These are phyloP conservation scores for Tor tambroides DNA, from an alignment of 2,113 vertebrate genomes.

Conservation along the genomic window DNA sequence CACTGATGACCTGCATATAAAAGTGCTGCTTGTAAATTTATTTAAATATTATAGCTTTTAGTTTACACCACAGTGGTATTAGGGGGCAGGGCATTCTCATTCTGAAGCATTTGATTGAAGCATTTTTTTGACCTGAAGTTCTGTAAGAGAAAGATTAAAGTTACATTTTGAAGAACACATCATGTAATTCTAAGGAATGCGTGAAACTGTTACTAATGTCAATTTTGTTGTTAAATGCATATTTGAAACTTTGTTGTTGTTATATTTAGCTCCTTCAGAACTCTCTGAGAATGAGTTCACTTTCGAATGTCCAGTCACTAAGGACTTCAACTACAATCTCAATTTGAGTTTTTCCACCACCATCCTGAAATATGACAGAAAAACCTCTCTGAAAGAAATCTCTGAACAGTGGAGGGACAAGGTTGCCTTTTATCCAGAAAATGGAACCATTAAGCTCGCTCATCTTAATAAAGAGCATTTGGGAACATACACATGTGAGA, in stretches of 20 bases:
- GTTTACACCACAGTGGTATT: not conserved
- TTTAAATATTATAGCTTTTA: not conserved
- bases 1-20: no score
- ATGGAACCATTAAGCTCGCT: constrained; percentile 7
- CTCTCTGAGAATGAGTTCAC: not conserved
- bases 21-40: constrained; percentile 38
- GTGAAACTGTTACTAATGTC: no score
- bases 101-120: no score
- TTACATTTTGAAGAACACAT: no score
- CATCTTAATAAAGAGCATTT: not conserved
- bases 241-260: no score
- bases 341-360: constrained; percentile 25
- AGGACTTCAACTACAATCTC: not conserved
- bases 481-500: constrained; percentile 48
- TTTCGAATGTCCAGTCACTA: not conserved
- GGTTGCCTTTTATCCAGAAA: not conserved
- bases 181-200: no score
- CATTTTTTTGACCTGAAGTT: no score
- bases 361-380: not conserved
- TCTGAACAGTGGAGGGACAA: not conserved
- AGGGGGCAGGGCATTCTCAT: not conserved
- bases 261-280: not conserved
- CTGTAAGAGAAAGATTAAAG: no score
- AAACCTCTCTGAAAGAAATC: accelerated
- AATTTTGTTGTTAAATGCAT: no score